Percentiles rank a stretch among this genome's conserved stretches.
phyloP scores from a whole-genome alignment of 2,888 invertebrate genomes.

The Euclidia mi region DNA sequence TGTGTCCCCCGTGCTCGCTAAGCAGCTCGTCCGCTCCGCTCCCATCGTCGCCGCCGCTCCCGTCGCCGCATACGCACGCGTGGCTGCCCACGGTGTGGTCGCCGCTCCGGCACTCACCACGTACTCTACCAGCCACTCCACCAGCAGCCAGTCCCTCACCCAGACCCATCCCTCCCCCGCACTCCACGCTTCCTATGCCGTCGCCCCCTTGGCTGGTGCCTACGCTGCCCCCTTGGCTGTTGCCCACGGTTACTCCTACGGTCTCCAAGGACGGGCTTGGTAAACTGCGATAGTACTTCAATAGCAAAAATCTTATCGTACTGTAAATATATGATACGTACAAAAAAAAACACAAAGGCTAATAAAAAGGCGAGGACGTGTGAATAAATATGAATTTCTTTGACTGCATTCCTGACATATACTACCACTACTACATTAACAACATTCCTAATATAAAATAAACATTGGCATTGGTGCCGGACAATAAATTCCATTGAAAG shows the following conservation, averaged over 20 bases:
- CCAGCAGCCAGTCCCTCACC: no score
- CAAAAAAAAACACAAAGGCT: slow-evolving; percentile 74
- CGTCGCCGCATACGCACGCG: no score
- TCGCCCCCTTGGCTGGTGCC: no score
- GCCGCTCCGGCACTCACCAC: no score
- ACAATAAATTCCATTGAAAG: slow-evolving; percentile 26
- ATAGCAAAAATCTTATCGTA: slow-evolving; percentile 84
- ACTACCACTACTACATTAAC: slow-evolving; percentile 15
- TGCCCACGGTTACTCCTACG: slow-evolving; percentile 51
- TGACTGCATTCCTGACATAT: slow-evolving; percentile 28
- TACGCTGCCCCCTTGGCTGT: slow-evolving; percentile 54
- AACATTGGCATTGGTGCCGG: slow-evolving; percentile 1
- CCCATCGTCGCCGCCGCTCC: slow-evolving; percentile 82
- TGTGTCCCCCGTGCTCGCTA: slow-evolving; percentile 83
- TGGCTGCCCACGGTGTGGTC: no score
- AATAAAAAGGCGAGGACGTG: slow-evolving; percentile 84
- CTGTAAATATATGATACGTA: slow-evolving; percentile 82
- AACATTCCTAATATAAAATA: slow-evolving; percentile 3
- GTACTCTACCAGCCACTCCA: no score
- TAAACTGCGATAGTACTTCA: slow-evolving; percentile 85
- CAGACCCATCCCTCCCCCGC: no score
- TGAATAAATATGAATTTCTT: slow-evolving; percentile 84
- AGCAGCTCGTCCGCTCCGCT: no score
- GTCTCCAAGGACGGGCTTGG: slow-evolving; percentile 77
- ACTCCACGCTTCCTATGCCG: slow-evolving; percentile 60